These are phyloP conservation scores for Panzeria rudis DNA, from an alignment of 2,888 invertebrate species.

Conservation along the genomic window DNA sequence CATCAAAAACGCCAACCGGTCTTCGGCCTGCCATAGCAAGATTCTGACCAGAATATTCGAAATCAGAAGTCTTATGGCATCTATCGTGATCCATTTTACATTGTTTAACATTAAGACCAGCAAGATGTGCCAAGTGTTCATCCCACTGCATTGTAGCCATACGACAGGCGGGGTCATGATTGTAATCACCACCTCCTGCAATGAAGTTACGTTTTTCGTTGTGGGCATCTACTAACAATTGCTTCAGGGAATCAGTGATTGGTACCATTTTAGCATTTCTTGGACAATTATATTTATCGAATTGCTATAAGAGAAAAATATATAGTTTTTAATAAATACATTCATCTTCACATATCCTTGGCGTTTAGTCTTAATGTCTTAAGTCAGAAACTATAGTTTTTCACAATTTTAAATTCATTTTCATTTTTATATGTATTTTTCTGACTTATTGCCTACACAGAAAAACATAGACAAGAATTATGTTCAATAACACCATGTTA, in stretches of 20 bases:
- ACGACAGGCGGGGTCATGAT: slow-evolving; percentile 74
- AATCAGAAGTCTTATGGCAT: slow-evolving; percentile 77
- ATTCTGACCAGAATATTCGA: slow-evolving; percentile 78
- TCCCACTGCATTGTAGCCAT: slow-evolving; percentile 80
- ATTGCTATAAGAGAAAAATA: not conserved
- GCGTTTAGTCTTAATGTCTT: too few relatives aligned
- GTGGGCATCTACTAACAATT: slow-evolving; percentile 7
- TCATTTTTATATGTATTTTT: too few relatives aligned
- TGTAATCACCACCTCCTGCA: slow-evolving; percentile 26
- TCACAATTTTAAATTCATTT: too few relatives aligned
- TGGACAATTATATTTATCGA: not conserved
- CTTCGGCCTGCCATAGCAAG: slow-evolving; percentile 71
- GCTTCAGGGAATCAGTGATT: not conserved
- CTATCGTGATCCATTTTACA: slow-evolving; percentile 76
- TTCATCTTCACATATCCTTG: not conserved
- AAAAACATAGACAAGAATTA: too few relatives aligned
- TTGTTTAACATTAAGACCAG: slow-evolving; percentile 76
- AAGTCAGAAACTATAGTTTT: too few relatives aligned
- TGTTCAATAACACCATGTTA: too few relatives aligned
- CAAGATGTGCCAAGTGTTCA: slow-evolving; percentile 77
- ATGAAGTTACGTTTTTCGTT: slow-evolving; percentile 57
- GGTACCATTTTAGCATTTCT: not conserved
- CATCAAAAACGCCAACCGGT: not conserved
- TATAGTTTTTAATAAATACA: not conserved
- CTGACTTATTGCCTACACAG: too few relatives aligned